These are phyloP conservation scores for Pagrus major DNA, from an alignment of 2,113 vertebrate species.

Conservation along the genomic window DNA sequence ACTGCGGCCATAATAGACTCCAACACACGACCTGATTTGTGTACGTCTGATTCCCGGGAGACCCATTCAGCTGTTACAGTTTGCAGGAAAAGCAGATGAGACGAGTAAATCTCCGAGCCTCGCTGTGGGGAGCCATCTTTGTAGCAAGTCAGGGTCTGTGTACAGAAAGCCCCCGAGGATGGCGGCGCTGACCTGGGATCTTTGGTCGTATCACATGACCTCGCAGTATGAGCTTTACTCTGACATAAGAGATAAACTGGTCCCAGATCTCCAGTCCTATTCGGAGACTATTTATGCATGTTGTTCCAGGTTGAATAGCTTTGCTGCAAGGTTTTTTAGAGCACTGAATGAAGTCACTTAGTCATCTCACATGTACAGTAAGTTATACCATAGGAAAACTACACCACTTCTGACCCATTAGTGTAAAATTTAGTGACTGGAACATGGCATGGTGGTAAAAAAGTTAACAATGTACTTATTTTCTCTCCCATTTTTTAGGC, in stretches of 20 bases:
- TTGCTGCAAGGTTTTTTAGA: neutral
- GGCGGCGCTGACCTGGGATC: conserved; percentile 37
- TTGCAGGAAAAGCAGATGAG: conserved; percentile 82
- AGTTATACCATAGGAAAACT: neutral
- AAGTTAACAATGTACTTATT: too few relatives aligned
- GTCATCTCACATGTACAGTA: neutral
- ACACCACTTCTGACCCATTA: neutral
- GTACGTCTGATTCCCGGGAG: conserved; percentile 66
- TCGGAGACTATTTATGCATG: conserved; percentile 47
- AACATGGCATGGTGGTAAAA: neutral
- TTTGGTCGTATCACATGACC: conserved; percentile 48
- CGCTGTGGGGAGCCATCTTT: conserved; percentile 76
- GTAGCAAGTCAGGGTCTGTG: conserved; percentile 56
- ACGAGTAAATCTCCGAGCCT: conserved; percentile 78
- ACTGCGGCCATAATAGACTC: conserved; percentile 64
- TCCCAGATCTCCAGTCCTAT: conserved; percentile 39
- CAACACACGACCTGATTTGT: conserved; percentile 75
- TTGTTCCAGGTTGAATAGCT: conserved; percentile 30
- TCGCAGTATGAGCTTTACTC: conserved; percentile 49
- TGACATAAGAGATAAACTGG: conserved; percentile 55
- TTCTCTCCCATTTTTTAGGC: conserved; percentile 81
- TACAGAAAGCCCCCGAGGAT: conserved; percentile 47
- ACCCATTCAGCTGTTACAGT: conserved; percentile 73
- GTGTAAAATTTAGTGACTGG: neutral
- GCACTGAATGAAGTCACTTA: neutral